A percentile compares a stretch with the other conserved stretches of the same genome.
Conservation (phyloP, 2,113 vertebrate species). For the Ochotona princeps region DNA sequence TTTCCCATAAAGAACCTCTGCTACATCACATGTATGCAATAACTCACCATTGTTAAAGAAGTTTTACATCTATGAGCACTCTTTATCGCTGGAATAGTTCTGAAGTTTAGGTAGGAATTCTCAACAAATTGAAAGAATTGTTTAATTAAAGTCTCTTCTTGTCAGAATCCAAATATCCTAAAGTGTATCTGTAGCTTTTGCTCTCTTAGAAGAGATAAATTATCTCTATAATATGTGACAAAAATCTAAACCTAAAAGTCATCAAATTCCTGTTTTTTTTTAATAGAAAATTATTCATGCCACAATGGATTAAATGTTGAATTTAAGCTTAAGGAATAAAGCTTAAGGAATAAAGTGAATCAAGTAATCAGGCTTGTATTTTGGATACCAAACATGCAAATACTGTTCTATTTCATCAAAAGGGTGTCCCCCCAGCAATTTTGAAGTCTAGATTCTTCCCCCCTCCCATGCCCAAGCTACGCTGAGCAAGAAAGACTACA, state of each 20-base stretch:
- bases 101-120: neutral
- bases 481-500: neutral
- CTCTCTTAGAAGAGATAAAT: constrained; percentile 43
- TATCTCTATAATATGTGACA: constrained; percentile 18
- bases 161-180: constrained; percentile 46
- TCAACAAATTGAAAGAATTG: constrained; percentile 44
- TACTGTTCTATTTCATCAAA: constrained; percentile 22
- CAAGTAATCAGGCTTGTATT: constrained; percentile 14
- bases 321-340: constrained; percentile 36
- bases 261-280: constrained; percentile 14
- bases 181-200: neutral
- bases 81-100: constrained; percentile 4
- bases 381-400: constrained; percentile 14
- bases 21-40: neutral
- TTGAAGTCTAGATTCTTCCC: neutral
- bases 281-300: constrained; percentile 27
- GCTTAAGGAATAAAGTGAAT: constrained; percentile 23
- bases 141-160: constrained; percentile 58
- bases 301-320: constrained; percentile 10
- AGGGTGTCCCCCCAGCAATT: neutral
- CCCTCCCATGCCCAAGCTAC: neutral
- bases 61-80: neutral
- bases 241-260: constrained; percentile 17
- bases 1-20: neutral
- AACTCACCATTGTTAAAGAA: neutral